Evolutionary conservation across 2,797 vertebrate species (phyloP).

Genomic region (Halcyon smyrnensis): DNA sequence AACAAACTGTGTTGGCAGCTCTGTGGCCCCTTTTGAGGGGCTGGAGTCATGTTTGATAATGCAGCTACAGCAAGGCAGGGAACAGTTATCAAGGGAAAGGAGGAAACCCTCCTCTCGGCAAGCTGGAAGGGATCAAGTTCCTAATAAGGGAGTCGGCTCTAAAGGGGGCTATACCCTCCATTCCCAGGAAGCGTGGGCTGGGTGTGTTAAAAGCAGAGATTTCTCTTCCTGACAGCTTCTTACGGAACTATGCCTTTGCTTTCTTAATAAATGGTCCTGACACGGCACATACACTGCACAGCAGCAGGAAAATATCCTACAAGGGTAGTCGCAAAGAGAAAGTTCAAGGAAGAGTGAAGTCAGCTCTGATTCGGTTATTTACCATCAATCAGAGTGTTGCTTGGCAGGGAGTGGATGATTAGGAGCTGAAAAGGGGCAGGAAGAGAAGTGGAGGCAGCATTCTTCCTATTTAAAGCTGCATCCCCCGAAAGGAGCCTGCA

Average conservation of each 20-base stretch:
- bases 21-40: neutral
- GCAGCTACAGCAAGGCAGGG: neutral
- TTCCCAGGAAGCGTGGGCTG: neutral
- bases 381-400: conserved; percentile 84
- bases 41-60: neutral
- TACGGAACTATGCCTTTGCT: neutral
- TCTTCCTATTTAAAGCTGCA: conserved; percentile 98
- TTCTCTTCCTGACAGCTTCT: neutral
- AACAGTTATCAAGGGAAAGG: neutral
- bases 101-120: neutral
- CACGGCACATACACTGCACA: neutral
- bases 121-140: neutral
- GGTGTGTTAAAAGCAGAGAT: neutral
- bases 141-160: neutral
- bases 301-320: conserved; percentile 11
- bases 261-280: neutral
- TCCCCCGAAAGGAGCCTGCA: conserved; percentile 87
- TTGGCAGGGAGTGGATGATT: conserved; percentile 84
- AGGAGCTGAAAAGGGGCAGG: conserved; percentile 84
- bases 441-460: conserved; percentile 94
- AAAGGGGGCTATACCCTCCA: neutral
- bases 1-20: neutral
- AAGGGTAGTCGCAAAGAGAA: conserved; percentile 20
- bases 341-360: conserved; percentile 65
- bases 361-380: conserved; percentile 83